A percentile compares a stretch with the other conserved stretches of the same genome.
Conservation (phyloP, 2,113 vertebrate genomes). For the Sphyrna mokarran region DNA sequence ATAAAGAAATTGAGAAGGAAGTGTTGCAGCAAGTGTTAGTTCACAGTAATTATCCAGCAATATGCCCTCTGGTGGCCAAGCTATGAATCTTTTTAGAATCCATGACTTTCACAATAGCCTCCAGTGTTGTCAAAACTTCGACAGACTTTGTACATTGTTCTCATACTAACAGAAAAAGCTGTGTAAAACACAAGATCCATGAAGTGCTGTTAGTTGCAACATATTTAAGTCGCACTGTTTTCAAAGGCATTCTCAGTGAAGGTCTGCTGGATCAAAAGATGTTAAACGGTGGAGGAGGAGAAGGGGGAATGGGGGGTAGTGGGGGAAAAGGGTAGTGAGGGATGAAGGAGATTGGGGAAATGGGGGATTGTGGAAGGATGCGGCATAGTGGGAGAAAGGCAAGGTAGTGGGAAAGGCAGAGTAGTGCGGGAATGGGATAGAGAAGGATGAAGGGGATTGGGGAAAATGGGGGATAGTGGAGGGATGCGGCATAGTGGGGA, state of each 20-base stretch:
- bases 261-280: neutral
- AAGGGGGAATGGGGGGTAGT: too few relatives aligned
- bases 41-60: neutral
- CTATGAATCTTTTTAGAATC: neutral
- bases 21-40: neutral
- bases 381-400: too few relatives aligned
- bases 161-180: neutral
- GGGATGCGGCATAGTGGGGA: too few relatives aligned
- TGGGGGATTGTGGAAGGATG: too few relatives aligned
- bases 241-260: neutral
- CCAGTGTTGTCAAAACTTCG: neutral
- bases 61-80: neutral
- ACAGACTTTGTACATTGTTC: neutral
- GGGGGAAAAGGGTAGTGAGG: too few relatives aligned
- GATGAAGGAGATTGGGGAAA: too few relatives aligned
- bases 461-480: too few relatives aligned
- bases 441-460: too few relatives aligned
- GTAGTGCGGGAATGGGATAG: too few relatives aligned
- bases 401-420: too few relatives aligned
- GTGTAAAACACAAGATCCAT: neutral
- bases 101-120: neutral
- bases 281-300: neutral
- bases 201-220: neutral
- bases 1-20: neutral
- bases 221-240: neutral